These are phyloP conservation scores for Mungos mungo DNA, from an alignment of 2,113 vertebrate genomes.

Conservation along the genomic window DNA sequence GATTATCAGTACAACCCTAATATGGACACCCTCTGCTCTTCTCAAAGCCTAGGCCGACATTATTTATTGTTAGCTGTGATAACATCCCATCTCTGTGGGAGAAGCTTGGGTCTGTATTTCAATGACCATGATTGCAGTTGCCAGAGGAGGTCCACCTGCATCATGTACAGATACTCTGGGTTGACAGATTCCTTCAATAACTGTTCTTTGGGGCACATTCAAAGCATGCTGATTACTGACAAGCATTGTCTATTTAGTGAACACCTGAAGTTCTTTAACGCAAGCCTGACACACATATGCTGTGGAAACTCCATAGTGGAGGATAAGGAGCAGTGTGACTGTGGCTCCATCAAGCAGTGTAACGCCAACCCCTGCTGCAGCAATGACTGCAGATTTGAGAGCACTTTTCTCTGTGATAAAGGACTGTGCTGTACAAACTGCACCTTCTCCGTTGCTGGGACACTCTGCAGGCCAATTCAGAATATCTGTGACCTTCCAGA, in stretches of 20 bases:
- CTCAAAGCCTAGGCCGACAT: background rate
- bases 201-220: constrained; percentile 60
- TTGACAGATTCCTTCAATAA: constrained; percentile 75
- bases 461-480: constrained; percentile 82
- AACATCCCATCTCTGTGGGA: constrained; percentile 34
- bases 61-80: fast-evolving
- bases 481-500: constrained; percentile 91
- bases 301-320: constrained; percentile 79
- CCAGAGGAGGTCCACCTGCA: constrained; percentile 14
- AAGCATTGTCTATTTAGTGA: background rate
- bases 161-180: constrained; percentile 31
- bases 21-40: background rate
- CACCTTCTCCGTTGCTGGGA: constrained; percentile 78
- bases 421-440: constrained; percentile 48
- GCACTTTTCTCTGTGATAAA: background rate
- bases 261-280: background rate
- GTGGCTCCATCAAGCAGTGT: constrained; percentile 77
- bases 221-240: background rate
- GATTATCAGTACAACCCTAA: background rate
- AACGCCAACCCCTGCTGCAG: constrained; percentile 69
- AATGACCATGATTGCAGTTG: constrained; percentile 37
- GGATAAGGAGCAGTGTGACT: constrained; percentile 68
- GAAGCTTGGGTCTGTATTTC: constrained; percentile 1
- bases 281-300: fast-evolving
- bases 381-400: background rate